Evolutionary conservation across 1,140 invertebrate genomes (phyloP).

Genomic region (Drosophila aff.): DNA sequence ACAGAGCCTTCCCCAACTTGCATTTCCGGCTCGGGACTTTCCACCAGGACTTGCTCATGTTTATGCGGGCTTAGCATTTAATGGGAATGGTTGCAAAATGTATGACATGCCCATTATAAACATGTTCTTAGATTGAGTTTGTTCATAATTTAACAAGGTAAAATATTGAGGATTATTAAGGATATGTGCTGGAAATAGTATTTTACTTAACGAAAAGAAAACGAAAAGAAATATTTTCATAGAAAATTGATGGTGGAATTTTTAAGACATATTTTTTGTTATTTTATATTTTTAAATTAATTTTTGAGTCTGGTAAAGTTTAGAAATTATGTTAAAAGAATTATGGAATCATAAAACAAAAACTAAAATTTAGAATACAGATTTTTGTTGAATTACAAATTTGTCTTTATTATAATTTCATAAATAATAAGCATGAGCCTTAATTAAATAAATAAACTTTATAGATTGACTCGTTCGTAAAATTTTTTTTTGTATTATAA

Average conservation of each 20-base stretch:
- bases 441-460: no score
- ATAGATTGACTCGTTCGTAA: neutral
- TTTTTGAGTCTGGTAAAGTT: neutral
- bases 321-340: no score
- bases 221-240: neutral
- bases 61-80: conserved; percentile 34
- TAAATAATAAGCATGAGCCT: no score
- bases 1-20: conserved; percentile 21
- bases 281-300: neutral
- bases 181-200: neutral
- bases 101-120: conserved; percentile 12
- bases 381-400: no score
- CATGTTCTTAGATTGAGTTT: conserved; percentile 1
- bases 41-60: conserved; percentile 12
- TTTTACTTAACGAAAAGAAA: neutral
- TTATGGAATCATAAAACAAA: no score
- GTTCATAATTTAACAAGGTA: neutral
- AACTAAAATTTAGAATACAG: no score
- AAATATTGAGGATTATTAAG: neutral
- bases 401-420: no score
- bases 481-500: no score
- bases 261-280: neutral
- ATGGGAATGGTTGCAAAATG: conserved; percentile 4
- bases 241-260: neutral
- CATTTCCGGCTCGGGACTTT: neutral